Evolutionary conservation across 2,113 vertebrate genomes (phyloP), one percentile per base, ranked within the genome.

Genomic region (Myiozetetes cayanensis): DNA sequence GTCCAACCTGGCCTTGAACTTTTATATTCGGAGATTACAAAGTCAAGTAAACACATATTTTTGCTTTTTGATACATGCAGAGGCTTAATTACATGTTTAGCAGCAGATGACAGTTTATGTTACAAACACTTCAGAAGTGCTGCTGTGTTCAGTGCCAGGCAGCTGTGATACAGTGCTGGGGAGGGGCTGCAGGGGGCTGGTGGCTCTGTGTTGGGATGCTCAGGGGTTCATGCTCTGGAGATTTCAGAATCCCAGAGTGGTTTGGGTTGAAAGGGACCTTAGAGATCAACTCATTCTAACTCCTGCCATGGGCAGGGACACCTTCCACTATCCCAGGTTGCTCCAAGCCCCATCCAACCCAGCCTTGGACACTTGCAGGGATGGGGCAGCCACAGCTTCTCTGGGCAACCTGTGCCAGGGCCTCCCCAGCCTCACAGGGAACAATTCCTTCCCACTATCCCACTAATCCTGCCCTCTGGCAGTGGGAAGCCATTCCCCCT

Each of bases 71-170:
- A 19, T 67, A 28, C 68, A 22, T 1, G 12, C 31, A 23, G 77
- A 55, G 84, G n/a, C 75, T 90, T 73, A 70, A 73, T 77, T 55
- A 66, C 58, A 56, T 63, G 92, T 85, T 88, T 62, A 53, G 90
- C 75, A 91, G 87, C 63, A 79, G 85, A 49, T 79, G 85, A 87
- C 82, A 72, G 92, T 49, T 68, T 16, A 14, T 35, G 18, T 66
- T 62, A 2, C 41, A 39, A 76, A 88, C 77, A 43, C 78, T 37
- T 17, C 6, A 72, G 73, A 47, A 27, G 56, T 24, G 78, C 87
- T 71, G 87, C 65, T 1, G 78, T 52, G 41, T 39, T 52, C 68
- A 30, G 71, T n/a, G 70, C 87, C 52, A 71, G 86, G 77, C 73
- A 78, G 87, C 87, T 63, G 87, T 14, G 80, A 30, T 3, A 3